phyloP scores from a whole-genome alignment of 2,797 vertebrate genomes.

The Acridotheres tristis region DNA sequence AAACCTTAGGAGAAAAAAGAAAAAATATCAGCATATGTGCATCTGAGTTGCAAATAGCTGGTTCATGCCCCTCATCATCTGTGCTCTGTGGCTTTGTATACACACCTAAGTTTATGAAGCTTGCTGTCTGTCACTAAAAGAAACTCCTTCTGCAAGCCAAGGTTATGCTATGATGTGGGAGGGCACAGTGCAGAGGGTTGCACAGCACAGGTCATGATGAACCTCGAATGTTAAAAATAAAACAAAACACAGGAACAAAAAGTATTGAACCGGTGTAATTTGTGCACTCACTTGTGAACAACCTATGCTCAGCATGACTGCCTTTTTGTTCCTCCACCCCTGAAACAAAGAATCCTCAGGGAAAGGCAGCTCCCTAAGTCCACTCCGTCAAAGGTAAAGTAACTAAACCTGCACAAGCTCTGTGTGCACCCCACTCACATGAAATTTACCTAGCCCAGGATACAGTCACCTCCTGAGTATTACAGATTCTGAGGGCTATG shows the following conservation, averaged over 20 bases:
- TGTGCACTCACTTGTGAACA: neutral
- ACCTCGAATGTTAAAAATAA: neutral
- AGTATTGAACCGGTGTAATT: neutral
- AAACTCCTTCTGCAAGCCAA: neutral
- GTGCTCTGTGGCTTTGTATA: neutral
- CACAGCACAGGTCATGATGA: neutral
- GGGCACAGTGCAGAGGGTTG: neutral
- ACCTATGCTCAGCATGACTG: neutral
- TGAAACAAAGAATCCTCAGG: neutral
- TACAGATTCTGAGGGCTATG: neutral
- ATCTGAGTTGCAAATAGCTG: neutral
- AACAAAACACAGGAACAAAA: neutral
- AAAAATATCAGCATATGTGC: neutral
- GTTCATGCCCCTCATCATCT: neutral
- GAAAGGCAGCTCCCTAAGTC: neutral
- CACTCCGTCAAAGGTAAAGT: neutral
- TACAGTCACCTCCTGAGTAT: neutral
- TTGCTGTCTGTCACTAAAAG: neutral
- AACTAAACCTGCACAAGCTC: neutral
- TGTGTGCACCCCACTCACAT: fast-evolving
- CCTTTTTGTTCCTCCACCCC: neutral
- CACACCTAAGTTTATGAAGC: neutral
- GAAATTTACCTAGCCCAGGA: neutral
- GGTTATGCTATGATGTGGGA: neutral
- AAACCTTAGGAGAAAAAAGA: neutral